Evolutionary conservation across 2,888 invertebrate species (phyloP).

Genomic region (Sphaerophoria taeniata): DNA sequence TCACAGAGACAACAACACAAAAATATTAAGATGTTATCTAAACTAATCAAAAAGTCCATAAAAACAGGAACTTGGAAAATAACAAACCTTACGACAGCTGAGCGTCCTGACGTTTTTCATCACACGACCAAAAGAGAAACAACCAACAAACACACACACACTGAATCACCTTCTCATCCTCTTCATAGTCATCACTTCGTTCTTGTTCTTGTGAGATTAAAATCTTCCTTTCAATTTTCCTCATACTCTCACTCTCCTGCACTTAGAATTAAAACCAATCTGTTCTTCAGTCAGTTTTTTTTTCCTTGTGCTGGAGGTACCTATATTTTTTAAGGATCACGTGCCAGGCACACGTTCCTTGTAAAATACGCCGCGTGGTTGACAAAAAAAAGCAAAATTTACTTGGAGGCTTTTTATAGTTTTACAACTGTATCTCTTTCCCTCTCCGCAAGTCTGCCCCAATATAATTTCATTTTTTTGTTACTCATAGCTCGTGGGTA

Average conservation of each 20-base stretch:
- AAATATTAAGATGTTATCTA: constrained; percentile 27
- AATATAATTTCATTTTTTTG: constrained; percentile 18
- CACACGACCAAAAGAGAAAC: not conserved
- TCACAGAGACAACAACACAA: not conserved
- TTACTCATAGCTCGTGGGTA: not conserved
- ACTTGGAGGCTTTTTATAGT: constrained; percentile 33
- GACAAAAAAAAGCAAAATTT: not conserved
- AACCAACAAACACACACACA: not conserved
- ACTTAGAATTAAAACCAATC: constrained; percentile 11
- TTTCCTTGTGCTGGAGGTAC: not conserved
- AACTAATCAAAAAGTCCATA: constrained; percentile 32
- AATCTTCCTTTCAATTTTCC: constrained; percentile 37
- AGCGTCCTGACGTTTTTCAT: constrained; percentile 3
- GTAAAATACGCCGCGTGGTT: not conserved
- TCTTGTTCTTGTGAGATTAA: constrained; percentile 17
- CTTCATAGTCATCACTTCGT: not conserved
- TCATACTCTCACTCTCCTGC: not conserved
- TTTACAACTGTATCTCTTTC: constrained; percentile 29
- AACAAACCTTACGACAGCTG: constrained; percentile 26
- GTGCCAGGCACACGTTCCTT: constrained; percentile 25
- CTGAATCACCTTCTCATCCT: constrained; percentile 1
- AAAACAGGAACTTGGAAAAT: constrained; percentile 21
- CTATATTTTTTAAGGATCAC: constrained; percentile 26
- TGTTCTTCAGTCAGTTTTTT: not conserved
- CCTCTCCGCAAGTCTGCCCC: not conserved